Conservation (phyloP, 2,888 invertebrate genomes). For the Conchocele bisecta region DNA sequence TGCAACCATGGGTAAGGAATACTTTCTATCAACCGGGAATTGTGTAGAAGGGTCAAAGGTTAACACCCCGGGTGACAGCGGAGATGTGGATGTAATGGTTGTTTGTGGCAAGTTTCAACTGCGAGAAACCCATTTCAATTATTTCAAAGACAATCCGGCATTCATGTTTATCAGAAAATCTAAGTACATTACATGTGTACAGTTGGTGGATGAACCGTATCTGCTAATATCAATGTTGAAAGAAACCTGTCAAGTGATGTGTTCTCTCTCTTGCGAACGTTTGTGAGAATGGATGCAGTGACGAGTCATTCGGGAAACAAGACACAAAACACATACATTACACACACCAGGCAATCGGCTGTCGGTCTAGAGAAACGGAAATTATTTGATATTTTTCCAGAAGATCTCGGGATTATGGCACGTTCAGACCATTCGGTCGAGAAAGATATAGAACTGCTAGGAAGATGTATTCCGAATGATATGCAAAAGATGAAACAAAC, state of each 20-base stretch:
- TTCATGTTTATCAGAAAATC: slow-evolving; percentile 22
- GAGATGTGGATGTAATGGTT: slow-evolving; percentile 34
- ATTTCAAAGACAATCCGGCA: slow-evolving; percentile 17
- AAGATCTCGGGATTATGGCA: not conserved
- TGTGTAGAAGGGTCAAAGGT: slow-evolving; percentile 36
- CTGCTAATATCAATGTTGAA: not conserved
- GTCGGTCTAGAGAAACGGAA: not conserved
- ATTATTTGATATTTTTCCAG: not conserved
- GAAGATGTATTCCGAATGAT: too few relatives aligned
- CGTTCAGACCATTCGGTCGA: too few relatives aligned
- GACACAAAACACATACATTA: not conserved
- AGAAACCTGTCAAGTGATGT: too few relatives aligned
- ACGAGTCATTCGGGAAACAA: not conserved
- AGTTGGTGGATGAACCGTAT: not conserved
- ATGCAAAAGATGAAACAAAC: too few relatives aligned
- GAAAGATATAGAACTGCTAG: too few relatives aligned
- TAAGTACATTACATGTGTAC: not conserved
- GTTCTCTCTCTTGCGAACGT: not conserved
- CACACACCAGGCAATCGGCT: not conserved
- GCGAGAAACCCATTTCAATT: slow-evolving; percentile 21
- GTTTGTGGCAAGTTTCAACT: slow-evolving; percentile 9
- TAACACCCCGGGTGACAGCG: slow-evolving; percentile 7
- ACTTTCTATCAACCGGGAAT: slow-evolving; percentile 11
- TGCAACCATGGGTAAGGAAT: slow-evolving; percentile 20
- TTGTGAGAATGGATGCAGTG: not conserved